Evolutionary conservation across 2,113 vertebrate species (phyloP).

Genomic region (Cercopithecus mona): DNA sequence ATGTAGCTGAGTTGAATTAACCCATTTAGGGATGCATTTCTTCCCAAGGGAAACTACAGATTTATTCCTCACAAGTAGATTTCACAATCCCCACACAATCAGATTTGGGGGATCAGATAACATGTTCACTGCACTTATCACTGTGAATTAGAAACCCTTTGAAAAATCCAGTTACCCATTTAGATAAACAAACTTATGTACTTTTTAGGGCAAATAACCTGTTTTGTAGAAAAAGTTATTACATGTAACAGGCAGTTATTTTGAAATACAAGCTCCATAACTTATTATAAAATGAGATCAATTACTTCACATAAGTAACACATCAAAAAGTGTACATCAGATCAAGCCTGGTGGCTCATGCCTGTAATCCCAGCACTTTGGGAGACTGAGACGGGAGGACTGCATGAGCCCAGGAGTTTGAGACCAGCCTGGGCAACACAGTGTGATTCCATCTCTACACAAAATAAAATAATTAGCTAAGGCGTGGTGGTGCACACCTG

Average conservation of each 20-base stretch:
- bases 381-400: no score
- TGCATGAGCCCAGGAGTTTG: no score
- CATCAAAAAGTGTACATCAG: not conserved
- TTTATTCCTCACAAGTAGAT: not conserved
- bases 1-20: conserved; percentile 16
- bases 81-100: not conserved
- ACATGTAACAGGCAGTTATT: not conserved
- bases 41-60: conserved; percentile 29
- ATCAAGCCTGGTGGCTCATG: no score
- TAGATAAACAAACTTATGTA: not conserved
- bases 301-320: not conserved
- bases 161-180: conserved; percentile 15
- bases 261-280: conserved; percentile 29
- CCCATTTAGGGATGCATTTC: not conserved
- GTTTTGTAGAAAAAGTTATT: not conserved
- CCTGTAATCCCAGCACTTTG: no score
- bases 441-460: no score
- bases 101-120: not conserved
- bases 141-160: conserved; percentile 41
- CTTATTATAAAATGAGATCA: not conserved
- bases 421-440: no score
- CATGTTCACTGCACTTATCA: not conserved
- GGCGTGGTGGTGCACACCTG: no score
- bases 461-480: no score
- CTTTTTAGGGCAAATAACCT: not conserved